Evolutionary conservation across 2,113 vertebrate genomes (phyloP).

Genomic region (Cynopterus brachyotis): DNA sequence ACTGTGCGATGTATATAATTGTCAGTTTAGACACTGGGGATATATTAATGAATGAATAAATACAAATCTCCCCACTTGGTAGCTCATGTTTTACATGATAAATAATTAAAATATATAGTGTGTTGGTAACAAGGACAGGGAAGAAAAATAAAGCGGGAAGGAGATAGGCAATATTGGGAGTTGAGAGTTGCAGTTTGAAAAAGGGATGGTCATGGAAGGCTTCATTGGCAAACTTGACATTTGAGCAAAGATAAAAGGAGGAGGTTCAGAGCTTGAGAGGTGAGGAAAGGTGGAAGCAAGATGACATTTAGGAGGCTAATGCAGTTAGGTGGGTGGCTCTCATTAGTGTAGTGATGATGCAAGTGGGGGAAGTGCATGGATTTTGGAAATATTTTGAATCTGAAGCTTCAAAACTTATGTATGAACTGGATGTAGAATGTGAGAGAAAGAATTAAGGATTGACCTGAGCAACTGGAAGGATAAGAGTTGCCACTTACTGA

Average conservation of each 20-base stretch:
- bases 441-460: neutral
- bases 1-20: neutral
- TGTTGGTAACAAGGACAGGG: neutral
- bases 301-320: neutral
- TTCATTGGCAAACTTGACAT: neutral
- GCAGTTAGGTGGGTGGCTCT: neutral
- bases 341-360: neutral
- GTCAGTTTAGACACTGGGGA: neutral
- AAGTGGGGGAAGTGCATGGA: neutral
- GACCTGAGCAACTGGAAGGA: neutral
- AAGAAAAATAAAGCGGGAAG: slow-evolving; percentile 8
- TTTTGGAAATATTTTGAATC: neutral
- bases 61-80: neutral
- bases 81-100: neutral
- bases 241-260: neutral
- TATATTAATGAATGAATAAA: neutral
- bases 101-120: neutral
- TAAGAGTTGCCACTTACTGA: neutral
- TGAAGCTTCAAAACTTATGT: neutral
- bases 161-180: neutral
- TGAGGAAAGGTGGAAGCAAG: neutral
- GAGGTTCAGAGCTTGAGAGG: neutral
- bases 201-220: neutral
- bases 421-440: neutral
- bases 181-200: neutral